These are phyloP conservation scores for Vanessa cardui DNA, from an alignment of 2,888 invertebrate genomes.

Conservation along the genomic window DNA sequence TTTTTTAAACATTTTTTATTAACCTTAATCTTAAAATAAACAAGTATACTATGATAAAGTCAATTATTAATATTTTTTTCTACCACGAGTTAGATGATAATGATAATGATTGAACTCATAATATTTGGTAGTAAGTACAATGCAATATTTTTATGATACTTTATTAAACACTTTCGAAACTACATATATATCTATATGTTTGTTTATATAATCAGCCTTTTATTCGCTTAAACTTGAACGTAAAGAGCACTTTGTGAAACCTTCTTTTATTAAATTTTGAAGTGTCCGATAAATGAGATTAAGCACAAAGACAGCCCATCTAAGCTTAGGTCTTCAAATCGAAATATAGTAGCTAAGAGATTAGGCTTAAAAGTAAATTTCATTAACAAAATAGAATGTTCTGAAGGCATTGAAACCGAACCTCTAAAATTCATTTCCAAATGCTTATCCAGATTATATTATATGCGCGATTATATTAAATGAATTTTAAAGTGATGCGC, in stretches of 20 bases:
- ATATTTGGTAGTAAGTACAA: no score
- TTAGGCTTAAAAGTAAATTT: slow-evolving; percentile 26
- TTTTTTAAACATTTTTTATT: no score
- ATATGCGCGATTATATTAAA: not conserved
- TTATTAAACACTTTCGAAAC: no score
- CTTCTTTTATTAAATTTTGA: slow-evolving; percentile 17
- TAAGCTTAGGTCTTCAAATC: slow-evolving; percentile 22
- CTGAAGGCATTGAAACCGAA: slow-evolving; percentile 20
- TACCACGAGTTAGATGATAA: no score
- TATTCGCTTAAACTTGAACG: slow-evolving; percentile 3
- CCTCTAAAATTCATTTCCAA: slow-evolving; percentile 2
- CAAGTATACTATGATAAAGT: no score
- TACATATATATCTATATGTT: not conserved
- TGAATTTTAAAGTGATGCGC: not conserved
- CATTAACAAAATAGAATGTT: slow-evolving; percentile 21
- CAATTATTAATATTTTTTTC: no score
- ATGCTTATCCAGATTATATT: not conserved
- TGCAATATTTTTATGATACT: no score
- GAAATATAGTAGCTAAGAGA: slow-evolving; percentile 19
- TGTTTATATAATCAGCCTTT: slow-evolving; percentile 2
- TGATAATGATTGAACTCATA: no score
- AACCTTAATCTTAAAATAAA: no score
- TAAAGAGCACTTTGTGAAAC: slow-evolving; percentile 3
- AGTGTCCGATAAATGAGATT: slow-evolving; percentile 19
- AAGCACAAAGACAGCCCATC: slow-evolving; percentile 16